Evolutionary conservation across 92 coral and sea anemone genomes (phyloP).

Genomic region (Epizoanthus fatuus): DNA sequence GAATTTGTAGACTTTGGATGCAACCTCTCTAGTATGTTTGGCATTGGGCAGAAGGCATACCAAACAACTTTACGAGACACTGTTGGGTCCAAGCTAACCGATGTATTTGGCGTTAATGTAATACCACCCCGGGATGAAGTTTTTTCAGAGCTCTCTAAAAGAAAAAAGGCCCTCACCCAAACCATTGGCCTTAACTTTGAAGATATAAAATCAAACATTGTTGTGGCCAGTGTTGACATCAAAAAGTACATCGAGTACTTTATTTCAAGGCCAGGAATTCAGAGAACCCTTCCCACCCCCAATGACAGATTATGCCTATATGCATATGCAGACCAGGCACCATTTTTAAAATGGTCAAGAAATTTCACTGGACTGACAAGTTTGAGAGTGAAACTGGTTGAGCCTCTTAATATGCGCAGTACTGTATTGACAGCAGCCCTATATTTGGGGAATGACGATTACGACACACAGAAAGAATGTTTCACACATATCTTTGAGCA

Average conservation of each 20-base stretch:
- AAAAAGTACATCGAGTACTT: background rate
- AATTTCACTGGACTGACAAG: too few relatives aligned
- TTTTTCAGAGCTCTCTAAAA: too few relatives aligned
- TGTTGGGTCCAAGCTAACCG: too few relatives aligned
- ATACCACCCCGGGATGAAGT: background rate
- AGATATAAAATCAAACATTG: background rate
- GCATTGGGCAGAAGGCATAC: too few relatives aligned
- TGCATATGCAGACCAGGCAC: conserved; percentile 39
- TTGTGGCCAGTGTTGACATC: background rate
- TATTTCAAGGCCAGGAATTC: background rate
- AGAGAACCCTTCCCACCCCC: background rate
- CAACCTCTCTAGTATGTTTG: background rate
- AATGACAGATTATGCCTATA: background rate
- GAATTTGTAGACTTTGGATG: background rate
- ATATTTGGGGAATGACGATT: conserved; percentile 1
- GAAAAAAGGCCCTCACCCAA: background rate
- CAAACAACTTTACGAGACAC: too few relatives aligned
- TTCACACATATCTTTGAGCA: conserved; percentile 5
- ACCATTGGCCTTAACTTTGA: conserved; percentile 11
- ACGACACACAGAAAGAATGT: background rate
- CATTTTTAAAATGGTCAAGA: conserved; percentile 31
- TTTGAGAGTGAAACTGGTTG: too few relatives aligned
- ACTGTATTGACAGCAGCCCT: conserved; percentile 9
- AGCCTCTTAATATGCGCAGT: conserved; percentile 2
- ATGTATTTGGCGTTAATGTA: background rate